Evolutionary conservation across 2,888 invertebrate genomes (phyloP).

Genomic region (Rotaria macrura): DNA sequence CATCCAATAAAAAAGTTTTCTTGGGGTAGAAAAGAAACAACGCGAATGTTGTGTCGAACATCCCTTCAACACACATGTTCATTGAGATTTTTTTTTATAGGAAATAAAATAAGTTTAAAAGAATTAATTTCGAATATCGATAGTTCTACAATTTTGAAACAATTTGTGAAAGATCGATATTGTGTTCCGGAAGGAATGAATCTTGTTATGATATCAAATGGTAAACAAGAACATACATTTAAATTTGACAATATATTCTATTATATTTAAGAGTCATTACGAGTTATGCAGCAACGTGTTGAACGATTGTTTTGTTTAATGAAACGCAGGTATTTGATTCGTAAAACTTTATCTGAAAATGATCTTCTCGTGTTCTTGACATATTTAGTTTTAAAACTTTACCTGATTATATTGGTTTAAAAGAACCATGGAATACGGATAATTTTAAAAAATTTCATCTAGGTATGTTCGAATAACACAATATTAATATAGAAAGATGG

Average conservation of each 20-base stretch:
- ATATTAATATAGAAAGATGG: too few relatives aligned
- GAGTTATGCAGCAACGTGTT: background rate
- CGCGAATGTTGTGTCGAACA: too few relatives aligned
- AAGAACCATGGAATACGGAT: background rate
- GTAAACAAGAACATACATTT: background rate
- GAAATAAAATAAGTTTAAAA: background rate
- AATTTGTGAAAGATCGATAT: background rate
- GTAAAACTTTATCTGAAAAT: background rate
- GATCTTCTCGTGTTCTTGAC: too few relatives aligned
- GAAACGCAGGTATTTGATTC: background rate
- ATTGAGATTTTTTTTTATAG: background rate
- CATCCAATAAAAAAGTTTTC: constrained; percentile 15
- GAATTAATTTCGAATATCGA: background rate
- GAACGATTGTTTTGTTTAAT: constrained; percentile 17
- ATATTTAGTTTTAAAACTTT: background rate
- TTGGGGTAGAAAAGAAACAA: background rate
- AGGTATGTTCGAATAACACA: background rate
- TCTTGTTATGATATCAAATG: constrained; percentile 4
- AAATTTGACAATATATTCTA: background rate
- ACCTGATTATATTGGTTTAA: background rate
- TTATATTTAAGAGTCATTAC: background rate
- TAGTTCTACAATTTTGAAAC: background rate
- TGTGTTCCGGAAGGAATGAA: constrained; percentile 14
- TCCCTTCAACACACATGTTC: too few relatives aligned
- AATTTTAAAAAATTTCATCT: background rate